These are phyloP conservation scores for Enteromius treurensis DNA, from an alignment of 2,797 vertebrate genomes.

Conservation along the genomic window DNA sequence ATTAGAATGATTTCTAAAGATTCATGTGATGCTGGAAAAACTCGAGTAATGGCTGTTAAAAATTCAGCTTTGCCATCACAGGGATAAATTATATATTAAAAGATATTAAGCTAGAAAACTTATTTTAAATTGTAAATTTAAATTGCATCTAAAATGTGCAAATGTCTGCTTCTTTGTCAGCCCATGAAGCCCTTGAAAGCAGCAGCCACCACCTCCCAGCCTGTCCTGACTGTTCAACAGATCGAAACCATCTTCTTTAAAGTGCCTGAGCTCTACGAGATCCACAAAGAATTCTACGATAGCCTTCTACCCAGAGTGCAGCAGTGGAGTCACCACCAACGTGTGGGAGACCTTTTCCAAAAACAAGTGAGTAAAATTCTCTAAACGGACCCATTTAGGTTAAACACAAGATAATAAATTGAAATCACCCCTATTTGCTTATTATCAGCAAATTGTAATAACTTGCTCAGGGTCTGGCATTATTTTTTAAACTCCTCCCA, in stretches of 20 bases:
- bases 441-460: not conserved
- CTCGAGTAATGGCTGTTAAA: not conserved
- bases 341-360: constrained; percentile 97
- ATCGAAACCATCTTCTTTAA: constrained; percentile 99
- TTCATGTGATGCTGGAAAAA: not conserved
- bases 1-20: not conserved
- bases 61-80: not conserved
- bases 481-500: not conserved
- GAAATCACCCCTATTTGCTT: not conserved
- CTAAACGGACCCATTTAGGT: constrained; percentile 6
- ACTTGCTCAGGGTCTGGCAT: not conserved
- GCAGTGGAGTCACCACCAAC: constrained; percentile 95
- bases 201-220: constrained; percentile 95
- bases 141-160: not conserved
- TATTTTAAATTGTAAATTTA: not conserved
- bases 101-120: not conserved
- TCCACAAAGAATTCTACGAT: constrained; percentile 97
- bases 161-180: constrained; percentile 68
- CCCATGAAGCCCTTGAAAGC: constrained; percentile 98
- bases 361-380: constrained; percentile 84
- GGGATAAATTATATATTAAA: not conserved
- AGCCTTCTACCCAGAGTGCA: constrained; percentile 91
- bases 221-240: constrained; percentile 90
- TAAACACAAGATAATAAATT: not conserved
- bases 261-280: constrained; percentile 97